Percentiles rank a stretch among this genome's conserved stretches.
Conservation (phyloP, 2,113 vertebrate genomes). For the Marcusenius ussheri region DNA sequence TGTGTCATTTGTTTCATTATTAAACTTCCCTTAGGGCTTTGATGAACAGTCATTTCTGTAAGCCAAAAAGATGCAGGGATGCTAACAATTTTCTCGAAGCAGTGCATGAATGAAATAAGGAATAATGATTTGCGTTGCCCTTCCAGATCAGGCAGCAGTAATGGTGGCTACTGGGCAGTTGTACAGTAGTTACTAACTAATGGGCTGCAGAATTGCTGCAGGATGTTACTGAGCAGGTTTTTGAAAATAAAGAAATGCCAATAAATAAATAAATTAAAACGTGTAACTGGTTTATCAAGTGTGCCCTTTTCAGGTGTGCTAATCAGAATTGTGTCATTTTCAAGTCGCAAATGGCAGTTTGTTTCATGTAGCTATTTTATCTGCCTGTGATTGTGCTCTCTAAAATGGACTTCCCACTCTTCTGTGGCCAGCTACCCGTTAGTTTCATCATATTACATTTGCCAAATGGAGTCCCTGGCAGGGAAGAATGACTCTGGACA, state of each 20-base stretch:
- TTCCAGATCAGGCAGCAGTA: background rate
- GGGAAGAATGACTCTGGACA: background rate
- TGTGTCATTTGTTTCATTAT: background rate
- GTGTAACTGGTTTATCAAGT: background rate
- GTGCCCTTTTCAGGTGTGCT: background rate
- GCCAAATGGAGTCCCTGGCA: background rate
- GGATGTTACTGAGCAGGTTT: background rate
- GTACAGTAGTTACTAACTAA: background rate
- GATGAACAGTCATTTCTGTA: background rate
- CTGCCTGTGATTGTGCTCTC: background rate
- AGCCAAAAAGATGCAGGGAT: background rate
- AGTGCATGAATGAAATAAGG: background rate
- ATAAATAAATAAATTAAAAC: background rate
- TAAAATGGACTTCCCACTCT: background rate
- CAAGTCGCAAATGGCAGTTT: background rate
- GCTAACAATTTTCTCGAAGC: background rate
- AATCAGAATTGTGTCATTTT: background rate
- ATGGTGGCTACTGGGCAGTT: background rate
- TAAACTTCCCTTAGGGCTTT: background rate
- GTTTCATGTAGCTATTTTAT: background rate
- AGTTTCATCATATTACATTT: slow-evolving; percentile 5
- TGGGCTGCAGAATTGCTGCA: background rate
- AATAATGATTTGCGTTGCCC: background rate
- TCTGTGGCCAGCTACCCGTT: background rate
- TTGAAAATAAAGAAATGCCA: background rate